These are phyloP conservation scores for Oncorhynchus tshawytscha DNA, from an alignment of 2,113 vertebrate species.

Conservation along the genomic window DNA sequence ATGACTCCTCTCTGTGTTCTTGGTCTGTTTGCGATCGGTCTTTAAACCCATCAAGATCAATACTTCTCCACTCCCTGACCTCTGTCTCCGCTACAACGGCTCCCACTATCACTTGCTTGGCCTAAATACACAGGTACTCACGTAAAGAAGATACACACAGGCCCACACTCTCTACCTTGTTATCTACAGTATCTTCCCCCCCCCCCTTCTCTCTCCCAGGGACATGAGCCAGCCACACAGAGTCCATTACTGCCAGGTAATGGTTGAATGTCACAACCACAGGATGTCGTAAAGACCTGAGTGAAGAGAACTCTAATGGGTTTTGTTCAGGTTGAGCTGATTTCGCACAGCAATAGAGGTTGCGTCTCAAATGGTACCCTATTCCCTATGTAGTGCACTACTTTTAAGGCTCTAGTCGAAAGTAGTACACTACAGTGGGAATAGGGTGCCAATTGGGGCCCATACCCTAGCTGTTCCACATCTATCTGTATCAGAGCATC, in stretches of 20 bases:
- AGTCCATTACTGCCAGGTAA: constrained; percentile 75
- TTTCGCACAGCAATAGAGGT: constrained; percentile 36
- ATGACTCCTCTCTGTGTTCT: neutral
- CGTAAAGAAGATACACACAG: constrained; percentile 13
- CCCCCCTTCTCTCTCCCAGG: neutral
- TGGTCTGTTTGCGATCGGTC: neutral
- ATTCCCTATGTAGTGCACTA: neutral
- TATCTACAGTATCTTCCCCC: neutral
- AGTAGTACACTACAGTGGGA: too few relatives aligned
- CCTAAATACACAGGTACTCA: neutral
- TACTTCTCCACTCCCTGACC: neutral
- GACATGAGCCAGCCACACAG: constrained; percentile 54
- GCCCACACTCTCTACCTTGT: constrained; percentile 4
- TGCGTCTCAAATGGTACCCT: too few relatives aligned
- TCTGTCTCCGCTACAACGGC: neutral
- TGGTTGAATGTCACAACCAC: constrained; percentile 71
- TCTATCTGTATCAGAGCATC: neutral
- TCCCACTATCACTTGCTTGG: neutral
- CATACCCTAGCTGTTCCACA: too few relatives aligned
- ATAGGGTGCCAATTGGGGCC: too few relatives aligned
- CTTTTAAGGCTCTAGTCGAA: neutral
- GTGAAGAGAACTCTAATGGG: constrained; percentile 67
- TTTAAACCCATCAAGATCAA: neutral
- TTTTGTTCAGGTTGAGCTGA: constrained; percentile 75
- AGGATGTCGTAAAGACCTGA: constrained; percentile 72